Conservation (phyloP, 2,797 vertebrate species). For the Gymnothorax javanicus region DNA sequence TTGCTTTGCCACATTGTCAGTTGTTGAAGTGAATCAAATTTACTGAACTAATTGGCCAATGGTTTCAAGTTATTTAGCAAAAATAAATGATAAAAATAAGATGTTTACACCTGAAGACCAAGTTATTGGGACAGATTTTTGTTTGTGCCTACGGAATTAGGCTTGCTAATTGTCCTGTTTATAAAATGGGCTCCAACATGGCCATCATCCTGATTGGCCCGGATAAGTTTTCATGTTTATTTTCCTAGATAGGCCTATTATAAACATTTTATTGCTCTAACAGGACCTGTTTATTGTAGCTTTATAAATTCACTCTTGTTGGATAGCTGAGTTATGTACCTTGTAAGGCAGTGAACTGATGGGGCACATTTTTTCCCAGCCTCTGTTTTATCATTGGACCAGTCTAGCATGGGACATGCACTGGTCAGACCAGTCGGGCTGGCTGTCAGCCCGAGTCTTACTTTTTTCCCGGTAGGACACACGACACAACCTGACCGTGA, state of each 20-base stretch:
- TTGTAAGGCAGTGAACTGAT: neutral
- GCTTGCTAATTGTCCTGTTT: neutral
- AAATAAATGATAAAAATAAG: too few relatives aligned
- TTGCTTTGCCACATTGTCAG: too few relatives aligned
- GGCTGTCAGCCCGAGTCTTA: neutral
- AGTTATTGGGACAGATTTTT: too few relatives aligned
- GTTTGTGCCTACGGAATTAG: neutral
- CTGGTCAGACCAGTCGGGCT: neutral
- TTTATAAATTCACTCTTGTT: neutral
- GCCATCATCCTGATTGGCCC: neutral
- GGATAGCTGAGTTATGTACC: neutral
- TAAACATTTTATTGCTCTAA: neutral
- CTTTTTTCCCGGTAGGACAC: constrained; percentile 78
- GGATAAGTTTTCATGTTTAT: neutral
- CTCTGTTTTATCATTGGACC: neutral
- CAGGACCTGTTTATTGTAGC: neutral
- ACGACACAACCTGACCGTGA: constrained; percentile 93
- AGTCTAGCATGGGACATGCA: neutral
- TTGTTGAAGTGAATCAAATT: too few relatives aligned
- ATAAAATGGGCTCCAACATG: neutral
- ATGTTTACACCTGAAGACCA: too few relatives aligned
- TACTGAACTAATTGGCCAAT: too few relatives aligned
- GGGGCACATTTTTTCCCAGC: neutral
- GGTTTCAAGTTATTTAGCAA: too few relatives aligned
- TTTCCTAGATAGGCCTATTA: neutral